Conservation (phyloP, 1,140 invertebrate genomes). For the Ceratina calcarata region DNA sequence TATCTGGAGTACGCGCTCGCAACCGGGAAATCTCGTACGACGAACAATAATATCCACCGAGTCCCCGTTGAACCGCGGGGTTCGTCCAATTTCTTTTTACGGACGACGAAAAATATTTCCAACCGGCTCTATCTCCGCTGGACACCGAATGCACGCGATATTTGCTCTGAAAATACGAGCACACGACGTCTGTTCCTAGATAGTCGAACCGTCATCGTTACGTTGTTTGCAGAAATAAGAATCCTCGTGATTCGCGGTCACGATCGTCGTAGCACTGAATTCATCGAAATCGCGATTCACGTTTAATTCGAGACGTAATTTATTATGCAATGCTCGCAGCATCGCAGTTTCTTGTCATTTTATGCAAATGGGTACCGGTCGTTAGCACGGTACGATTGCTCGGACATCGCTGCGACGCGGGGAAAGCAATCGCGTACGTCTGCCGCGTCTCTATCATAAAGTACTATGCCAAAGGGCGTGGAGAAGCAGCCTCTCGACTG, state of each 20-base stretch:
- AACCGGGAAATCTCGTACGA: conserved; percentile 1
- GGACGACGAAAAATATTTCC: conserved; percentile 34
- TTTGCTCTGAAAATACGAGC: conserved; percentile 11
- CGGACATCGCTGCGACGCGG: too few species aligned
- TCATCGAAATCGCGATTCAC: neutral
- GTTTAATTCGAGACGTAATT: too few species aligned
- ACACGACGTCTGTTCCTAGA: neutral
- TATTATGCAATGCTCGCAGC: too few species aligned
- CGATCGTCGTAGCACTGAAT: neutral
- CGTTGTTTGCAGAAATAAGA: neutral
- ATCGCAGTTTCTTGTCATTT: neutral
- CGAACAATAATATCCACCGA: conserved; percentile 38
- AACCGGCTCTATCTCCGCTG: neutral
- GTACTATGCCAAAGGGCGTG: neutral
- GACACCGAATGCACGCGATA: neutral
- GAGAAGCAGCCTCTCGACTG: neutral
- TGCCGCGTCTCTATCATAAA: neutral
- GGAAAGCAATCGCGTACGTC: neutral
- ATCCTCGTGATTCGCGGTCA: neutral
- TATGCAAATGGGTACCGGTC: neutral
- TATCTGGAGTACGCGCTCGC: conserved; percentile 13
- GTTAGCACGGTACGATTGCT: neutral
- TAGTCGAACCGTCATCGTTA: neutral
- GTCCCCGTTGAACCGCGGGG: conserved; percentile 9
- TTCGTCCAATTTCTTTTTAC: conserved; percentile 44